phyloP scores from a whole-genome alignment of 2,113 vertebrate species.

The Zootoca vivipara region DNA sequence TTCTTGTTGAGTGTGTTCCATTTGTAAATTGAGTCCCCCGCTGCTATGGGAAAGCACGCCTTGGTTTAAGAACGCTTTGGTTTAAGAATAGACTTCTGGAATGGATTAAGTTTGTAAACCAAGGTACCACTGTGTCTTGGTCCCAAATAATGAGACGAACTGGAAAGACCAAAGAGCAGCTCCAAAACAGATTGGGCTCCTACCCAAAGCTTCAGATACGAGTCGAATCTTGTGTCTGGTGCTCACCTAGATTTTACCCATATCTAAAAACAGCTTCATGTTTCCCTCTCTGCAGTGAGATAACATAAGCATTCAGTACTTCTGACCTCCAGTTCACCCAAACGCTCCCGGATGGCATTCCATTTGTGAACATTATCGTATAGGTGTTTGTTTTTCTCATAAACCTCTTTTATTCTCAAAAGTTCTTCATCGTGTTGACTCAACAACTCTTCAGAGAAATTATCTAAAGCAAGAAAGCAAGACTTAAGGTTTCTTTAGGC shows the following conservation, averaged over 20 bases:
- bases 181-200: no score
- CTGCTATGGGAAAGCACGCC: no score
- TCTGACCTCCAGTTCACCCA: conserved; percentile 70
- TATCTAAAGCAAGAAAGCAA: conserved; percentile 44
- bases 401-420: conserved; percentile 48
- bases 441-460: conserved; percentile 72
- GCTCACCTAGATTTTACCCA: no score
- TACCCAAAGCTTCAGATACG: no score
- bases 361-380: conserved; percentile 70
- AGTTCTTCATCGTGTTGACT: conserved; percentile 66
- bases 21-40: no score
- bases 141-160: no score
- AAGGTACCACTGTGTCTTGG: no score
- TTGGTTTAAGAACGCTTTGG: no score
- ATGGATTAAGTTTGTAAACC: no score
- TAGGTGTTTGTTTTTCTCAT: conserved; percentile 52
- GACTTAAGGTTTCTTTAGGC: neutral
- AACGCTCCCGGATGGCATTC: conserved; percentile 61
- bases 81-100: no score
- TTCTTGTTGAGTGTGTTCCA: no score
- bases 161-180: no score
- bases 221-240: neutral
- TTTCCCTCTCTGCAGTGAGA: neutral
- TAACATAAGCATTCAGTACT: neutral
- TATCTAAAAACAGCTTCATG: neutral